Evolutionary conservation across 1,140 invertebrate species (phyloP), one percentile per base, ranked within the genome.

Genomic region (Drosophila willistoni): DNA sequence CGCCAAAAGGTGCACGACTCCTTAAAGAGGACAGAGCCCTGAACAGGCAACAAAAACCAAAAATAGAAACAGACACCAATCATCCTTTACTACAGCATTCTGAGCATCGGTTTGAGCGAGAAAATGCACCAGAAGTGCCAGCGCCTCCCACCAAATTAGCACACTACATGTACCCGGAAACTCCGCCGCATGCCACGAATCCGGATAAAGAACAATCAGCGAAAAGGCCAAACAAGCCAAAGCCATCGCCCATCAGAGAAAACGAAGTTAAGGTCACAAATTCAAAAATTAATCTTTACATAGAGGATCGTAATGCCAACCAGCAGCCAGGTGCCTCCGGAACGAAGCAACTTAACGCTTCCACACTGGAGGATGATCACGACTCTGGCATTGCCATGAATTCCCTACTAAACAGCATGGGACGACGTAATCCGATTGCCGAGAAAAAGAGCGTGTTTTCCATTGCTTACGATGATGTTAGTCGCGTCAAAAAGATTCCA

Each of bases 381-480:
- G 95, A 96, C 90, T 96, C 96, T 1, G 95, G 95, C 3, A 96
- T 96, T 71, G 95, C 95, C 0, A 94, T 96, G 92, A 95, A 95
- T 29, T 93, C 94, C 0, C 90, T 94, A 57, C 92, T 94, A 39
- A 76, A 94, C 67, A 92, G 94, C 91, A 92, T 93, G 81, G 77
- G 92, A 73, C 93, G 95, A 79, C 91, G 94, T 77, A 94, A 96
- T 81, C 95, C 96, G 55, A 95, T 97, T 69, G 94, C 97, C 22
- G 96, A 98, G 80, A 98, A 98, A 93, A 98, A 98, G 86, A 98
- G 97, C 90, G 95, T 98, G n/a, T 98, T 98, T 81, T 97, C 97
- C 1, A 98, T 98, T 75, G 97, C 97, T 2, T 98, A 98, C 84
- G 96, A 97, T 86, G 97, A 97, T 85, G 96, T 98, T 25, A 92